Conservation (phyloP, 2,888 invertebrate species). For the Chalcis sispes region DNA sequence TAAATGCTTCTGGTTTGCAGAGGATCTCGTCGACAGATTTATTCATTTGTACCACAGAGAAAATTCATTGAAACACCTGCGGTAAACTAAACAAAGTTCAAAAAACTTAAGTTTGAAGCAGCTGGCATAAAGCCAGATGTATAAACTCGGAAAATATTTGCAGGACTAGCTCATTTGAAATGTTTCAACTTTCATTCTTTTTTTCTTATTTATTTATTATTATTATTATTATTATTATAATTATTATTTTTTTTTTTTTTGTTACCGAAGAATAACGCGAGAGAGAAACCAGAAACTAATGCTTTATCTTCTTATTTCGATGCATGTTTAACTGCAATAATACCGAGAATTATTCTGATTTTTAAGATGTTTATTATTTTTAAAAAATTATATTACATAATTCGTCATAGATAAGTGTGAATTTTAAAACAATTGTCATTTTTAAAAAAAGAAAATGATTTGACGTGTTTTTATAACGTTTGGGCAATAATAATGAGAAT, state of each 20-base stretch:
- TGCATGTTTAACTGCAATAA: not conserved
- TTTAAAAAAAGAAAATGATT: too few species aligned
- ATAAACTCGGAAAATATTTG: conserved; percentile 25
- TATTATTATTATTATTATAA: not conserved
- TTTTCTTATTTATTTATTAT: not conserved
- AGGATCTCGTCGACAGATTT: conserved; percentile 1
- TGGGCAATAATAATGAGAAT: too few species aligned
- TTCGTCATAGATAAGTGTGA: too few species aligned
- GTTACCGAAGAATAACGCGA: not conserved
- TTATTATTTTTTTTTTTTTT: not conserved
- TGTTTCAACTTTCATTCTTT: not conserved
- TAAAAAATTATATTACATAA: too few species aligned
- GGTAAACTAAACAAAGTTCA: conserved; percentile 12
- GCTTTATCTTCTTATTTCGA: not conserved
- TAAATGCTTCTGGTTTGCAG: not conserved
- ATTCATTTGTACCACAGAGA: conserved; percentile 9
- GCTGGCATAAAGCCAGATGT: conserved; percentile 26
- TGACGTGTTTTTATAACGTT: too few species aligned
- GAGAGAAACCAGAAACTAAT: not conserved
- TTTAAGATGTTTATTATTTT: too few species aligned
- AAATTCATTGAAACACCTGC: conserved; percentile 41
- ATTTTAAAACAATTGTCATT: too few species aligned
- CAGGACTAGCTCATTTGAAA: conserved; percentile 21
- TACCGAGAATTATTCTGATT: too few species aligned
- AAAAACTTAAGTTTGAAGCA: not conserved